Conservation (phyloP, 1,140 invertebrate species). For the Popillia japonica region DNA sequence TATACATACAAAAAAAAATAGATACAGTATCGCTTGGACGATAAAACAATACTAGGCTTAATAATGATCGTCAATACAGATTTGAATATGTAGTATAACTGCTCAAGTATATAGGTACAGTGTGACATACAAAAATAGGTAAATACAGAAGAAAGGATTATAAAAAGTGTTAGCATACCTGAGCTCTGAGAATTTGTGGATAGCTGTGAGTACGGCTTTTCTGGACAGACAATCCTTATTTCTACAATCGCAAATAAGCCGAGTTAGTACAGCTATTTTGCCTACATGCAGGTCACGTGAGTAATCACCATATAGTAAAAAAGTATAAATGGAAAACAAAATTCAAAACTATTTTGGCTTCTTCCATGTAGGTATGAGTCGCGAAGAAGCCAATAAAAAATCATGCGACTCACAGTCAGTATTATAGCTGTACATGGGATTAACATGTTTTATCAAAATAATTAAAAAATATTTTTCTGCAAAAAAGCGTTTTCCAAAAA, state of each 20-base stretch:
- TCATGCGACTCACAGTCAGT: background rate
- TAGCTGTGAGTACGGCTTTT: constrained; percentile 60
- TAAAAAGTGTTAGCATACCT: constrained; percentile 54
- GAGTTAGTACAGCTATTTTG: constrained; percentile 54
- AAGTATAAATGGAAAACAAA: background rate
- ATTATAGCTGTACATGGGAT: background rate
- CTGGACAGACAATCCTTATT: constrained; percentile 61
- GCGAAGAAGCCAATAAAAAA: background rate
- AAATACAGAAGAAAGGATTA: constrained; percentile 37
- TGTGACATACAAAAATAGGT: constrained; percentile 28
- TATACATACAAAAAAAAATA: background rate
- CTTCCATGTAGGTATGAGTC: background rate
- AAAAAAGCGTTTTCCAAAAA: no score
- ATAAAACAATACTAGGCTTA: background rate
- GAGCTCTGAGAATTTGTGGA: constrained; percentile 60
- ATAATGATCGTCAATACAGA: constrained; percentile 28
- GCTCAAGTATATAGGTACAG: constrained; percentile 1
- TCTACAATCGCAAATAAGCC: constrained; percentile 60
- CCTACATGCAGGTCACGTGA: constrained; percentile 45
- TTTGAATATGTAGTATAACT: constrained; percentile 25
- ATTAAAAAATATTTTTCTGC: background rate
- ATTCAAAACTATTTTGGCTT: constrained; percentile 2
- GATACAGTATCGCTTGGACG: background rate
- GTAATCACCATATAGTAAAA: background rate
- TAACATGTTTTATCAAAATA: constrained; percentile 5